Evolutionary conservation across 1,140 invertebrate species (phyloP).

Genomic region (Melipona quadrifasciata): DNA sequence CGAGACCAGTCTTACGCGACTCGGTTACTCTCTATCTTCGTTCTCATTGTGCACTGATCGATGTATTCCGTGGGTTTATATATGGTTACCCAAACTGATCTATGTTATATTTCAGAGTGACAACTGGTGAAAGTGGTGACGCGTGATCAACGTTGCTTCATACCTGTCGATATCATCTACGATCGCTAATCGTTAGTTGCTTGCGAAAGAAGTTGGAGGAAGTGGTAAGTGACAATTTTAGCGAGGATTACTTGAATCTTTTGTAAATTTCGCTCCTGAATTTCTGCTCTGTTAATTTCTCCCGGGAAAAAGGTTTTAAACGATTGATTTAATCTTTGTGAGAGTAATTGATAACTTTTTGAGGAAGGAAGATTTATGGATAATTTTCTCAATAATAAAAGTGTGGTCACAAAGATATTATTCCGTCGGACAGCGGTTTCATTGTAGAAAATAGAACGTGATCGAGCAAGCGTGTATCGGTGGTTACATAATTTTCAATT

Average conservation of each 20-base stretch:
- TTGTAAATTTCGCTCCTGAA: too few species aligned
- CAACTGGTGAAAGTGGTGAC: not conserved
- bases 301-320: too few species aligned
- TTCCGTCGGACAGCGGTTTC: not conserved
- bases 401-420: not conserved
- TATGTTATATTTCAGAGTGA: not conserved
- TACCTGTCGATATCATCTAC: too few species aligned
- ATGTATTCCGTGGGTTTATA: not conserved
- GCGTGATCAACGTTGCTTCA: not conserved
- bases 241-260: too few species aligned
- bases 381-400: too few species aligned
- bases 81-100: not conserved
- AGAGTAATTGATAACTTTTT: too few species aligned
- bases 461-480: constrained; percentile 31
- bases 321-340: too few species aligned
- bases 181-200: not conserved
- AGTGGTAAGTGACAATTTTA: too few species aligned
- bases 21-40: not conserved
- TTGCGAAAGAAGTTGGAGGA: not conserved
- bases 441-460: constrained; percentile 61
- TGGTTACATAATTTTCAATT: constrained; percentile 60
- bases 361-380: not conserved
- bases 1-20: not conserved
- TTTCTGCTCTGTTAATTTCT: too few species aligned
- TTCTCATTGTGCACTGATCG: not conserved